phyloP scores from a whole-genome alignment of 2,888 invertebrate species.

The Bhutanitis thaidina region DNA sequence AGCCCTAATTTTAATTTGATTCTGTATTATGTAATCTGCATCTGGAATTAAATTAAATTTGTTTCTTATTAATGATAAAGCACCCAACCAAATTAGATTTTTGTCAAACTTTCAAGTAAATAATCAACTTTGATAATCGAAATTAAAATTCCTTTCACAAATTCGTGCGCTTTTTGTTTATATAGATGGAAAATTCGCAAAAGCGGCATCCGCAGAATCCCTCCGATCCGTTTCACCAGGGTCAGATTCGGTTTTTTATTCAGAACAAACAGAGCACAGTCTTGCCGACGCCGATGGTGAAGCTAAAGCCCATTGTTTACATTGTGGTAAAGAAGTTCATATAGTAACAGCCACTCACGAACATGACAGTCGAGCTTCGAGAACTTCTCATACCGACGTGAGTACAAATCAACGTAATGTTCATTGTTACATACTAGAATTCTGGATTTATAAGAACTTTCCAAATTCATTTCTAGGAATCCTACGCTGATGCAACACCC shows the following conservation, averaged over 20 bases:
- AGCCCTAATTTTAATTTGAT: no score
- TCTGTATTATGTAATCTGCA: no score
- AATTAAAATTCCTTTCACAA: no score
- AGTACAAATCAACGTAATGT: constrained; percentile 26
- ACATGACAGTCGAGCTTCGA: constrained; percentile 62
- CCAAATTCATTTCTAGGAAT: constrained; percentile 47
- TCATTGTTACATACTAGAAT: no score
- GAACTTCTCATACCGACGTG: constrained; percentile 71
- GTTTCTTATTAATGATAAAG: no score
- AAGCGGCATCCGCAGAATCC: constrained; percentile 92
- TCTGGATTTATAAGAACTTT: not conserved
- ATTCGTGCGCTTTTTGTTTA: not conserved
- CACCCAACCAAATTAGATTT: no score
- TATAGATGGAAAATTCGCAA: constrained; percentile 77
- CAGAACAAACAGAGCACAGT: constrained; percentile 84
- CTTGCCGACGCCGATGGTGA: constrained; percentile 76
- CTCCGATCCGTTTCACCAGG: constrained; percentile 94
- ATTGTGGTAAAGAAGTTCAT: constrained; percentile 90
- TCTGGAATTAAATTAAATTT: no score
- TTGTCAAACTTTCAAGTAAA: no score
- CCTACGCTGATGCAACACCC: constrained; percentile 72
- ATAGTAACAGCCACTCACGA: constrained; percentile 76
- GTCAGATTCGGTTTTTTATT: constrained; percentile 94
- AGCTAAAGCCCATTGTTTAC: constrained; percentile 85
- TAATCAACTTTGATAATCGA: not conserved